Base-by-base conservation (phyloP, 1,140 invertebrate genomes). In the Hypothenemus hampei region DNA sequence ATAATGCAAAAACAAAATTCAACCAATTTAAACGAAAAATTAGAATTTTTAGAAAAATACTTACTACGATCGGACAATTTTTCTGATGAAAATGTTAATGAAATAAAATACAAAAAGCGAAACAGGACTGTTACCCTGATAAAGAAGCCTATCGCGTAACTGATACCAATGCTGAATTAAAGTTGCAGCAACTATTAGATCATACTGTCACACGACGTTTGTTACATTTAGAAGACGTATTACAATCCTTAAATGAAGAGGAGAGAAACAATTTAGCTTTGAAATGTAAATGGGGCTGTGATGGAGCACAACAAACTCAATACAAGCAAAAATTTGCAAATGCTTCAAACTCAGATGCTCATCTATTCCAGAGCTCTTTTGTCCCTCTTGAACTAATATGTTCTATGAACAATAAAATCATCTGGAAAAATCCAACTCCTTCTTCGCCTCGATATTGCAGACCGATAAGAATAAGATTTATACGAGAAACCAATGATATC, bases 271-370 rank as follows among this genome's bases (percentile, higher is more conserved):
- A 49, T 8, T 47, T 69, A 48, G 16, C 45, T 13, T 31, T 69
- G 21, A 63, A 65, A 18, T 60, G 50, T 13, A 67, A 67, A 57
- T 68, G 66, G 65, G 62, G 62, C 24, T 69, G 68, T 49, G 64
- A 69, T 54, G 63, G 65, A 21, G 67, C 65, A 15, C 62, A 68
- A 24, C 65, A 69, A 44, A 36, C 54, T 4, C 53, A 63, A 44
- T 67, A 56, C 37, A 69, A 68, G 60, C 60, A 65, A 54, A 69
- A 61, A 58, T 62, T 68, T 58, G 45, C 47, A 54, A 64, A 62
- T 62, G 58, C 60, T 8, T 10, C 23, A 16, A 45, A 61, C 52
- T 51, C 60, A n/a, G 61, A 64, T 39, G 57, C 46, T 8, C 63
- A 65, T 39, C 62, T 66, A 16, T 69, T 69, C 61, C 33, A 60